These are phyloP conservation scores for Antheraea yamamai DNA, from an alignment of 2,888 invertebrate genomes.

Conservation along the genomic window DNA sequence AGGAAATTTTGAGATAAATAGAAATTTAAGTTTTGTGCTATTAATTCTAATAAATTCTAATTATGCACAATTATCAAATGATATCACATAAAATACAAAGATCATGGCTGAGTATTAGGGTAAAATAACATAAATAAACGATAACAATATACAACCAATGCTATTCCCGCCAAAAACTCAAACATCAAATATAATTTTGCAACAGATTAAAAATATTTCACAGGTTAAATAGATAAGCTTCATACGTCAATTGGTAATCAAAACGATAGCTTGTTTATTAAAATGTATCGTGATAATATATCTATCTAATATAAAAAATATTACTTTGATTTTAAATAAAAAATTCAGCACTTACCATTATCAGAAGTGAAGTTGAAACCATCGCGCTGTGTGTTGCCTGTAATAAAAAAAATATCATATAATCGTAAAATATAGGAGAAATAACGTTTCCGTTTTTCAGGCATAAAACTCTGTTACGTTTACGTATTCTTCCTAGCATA, in stretches of 20 bases:
- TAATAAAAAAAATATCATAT: constrained; percentile 32
- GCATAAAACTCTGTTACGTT: not conserved
- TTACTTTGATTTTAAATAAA: not conserved
- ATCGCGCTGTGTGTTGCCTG: constrained; percentile 65
- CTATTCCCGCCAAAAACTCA: not conserved
- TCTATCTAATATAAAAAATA: not conserved
- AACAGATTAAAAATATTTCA: not conserved
- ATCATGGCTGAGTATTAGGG: not conserved
- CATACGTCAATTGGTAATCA: not conserved
- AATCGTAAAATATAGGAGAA: too few species aligned
- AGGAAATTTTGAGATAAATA: not conserved
- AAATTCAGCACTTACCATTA: constrained; percentile 54
- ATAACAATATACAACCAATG: not conserved
- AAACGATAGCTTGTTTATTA: not conserved
- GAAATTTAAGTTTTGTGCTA: not conserved
- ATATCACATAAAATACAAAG: too few species aligned
- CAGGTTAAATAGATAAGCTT: not conserved
- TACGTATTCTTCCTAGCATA: too few species aligned
- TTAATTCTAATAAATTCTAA: too few species aligned
- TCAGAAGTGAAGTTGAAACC: constrained; percentile 46
- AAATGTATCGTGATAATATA: not conserved
- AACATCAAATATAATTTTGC: not conserved
- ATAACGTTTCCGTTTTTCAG: not conserved
- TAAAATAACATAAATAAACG: not conserved
- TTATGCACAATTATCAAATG: too few species aligned